A percentile compares a stretch with the other conserved stretches of the same genome.
Conservation (phyloP, 2,797 vertebrate genomes). For the Gallinago nigripennis region DNA sequence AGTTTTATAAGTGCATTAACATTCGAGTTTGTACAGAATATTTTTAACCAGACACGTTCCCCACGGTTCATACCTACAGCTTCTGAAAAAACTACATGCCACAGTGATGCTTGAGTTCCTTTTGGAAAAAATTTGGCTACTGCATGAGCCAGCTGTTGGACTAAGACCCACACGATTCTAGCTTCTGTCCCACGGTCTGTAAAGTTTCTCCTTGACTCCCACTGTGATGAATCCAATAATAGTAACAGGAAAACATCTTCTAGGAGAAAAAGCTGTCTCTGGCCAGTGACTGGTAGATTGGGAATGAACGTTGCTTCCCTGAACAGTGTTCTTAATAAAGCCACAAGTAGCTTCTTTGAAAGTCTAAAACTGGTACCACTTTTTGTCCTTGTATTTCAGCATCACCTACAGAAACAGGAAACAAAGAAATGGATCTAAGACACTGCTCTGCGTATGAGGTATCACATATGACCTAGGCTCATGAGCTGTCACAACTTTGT, state of each 20-base stretch:
- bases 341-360: slow-evolving; percentile 43
- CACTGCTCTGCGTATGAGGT: neutral
- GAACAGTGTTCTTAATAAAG: slow-evolving; percentile 65
- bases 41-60: slow-evolving; percentile 70
- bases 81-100: slow-evolving; percentile 74
- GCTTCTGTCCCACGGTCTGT: slow-evolving; percentile 22
- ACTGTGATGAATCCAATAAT: slow-evolving; percentile 47
- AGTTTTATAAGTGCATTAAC: slow-evolving; percentile 79
- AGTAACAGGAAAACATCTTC: slow-evolving; percentile 66
- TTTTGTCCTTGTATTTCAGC: slow-evolving; percentile 99
- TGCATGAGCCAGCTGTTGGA: slow-evolving; percentile 25
- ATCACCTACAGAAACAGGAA: slow-evolving; percentile 85
- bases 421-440: slow-evolving; percentile 15
- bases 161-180: neutral
- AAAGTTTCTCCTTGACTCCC: slow-evolving; percentile 45
- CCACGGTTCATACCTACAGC: slow-evolving; percentile 73
- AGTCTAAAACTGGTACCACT: slow-evolving; percentile 98
- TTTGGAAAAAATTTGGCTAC: slow-evolving; percentile 25
- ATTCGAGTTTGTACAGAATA: slow-evolving; percentile 80
- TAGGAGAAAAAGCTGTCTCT: slow-evolving; percentile 72
- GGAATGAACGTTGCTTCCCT: slow-evolving; percentile 72
- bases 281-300: slow-evolving; percentile 63
- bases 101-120: slow-evolving; percentile 71
- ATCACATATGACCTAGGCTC: neutral
- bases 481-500: neutral